These are phyloP conservation scores for Triplophysa yarkandensis DNA, from an alignment of 2,797 vertebrate species.

Conservation along the genomic window DNA sequence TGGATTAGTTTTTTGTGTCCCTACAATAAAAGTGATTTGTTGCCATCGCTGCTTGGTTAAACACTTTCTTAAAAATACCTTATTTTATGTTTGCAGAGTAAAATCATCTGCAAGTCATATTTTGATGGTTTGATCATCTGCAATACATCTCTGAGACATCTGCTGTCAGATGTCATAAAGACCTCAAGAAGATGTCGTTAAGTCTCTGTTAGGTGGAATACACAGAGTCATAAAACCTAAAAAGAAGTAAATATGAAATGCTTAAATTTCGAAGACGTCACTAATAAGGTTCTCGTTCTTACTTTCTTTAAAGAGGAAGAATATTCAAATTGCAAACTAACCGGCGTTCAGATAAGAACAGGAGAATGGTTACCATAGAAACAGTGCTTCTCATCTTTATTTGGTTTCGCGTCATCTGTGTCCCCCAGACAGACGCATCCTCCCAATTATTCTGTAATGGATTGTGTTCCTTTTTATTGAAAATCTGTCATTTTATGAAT, in stretches of 20 bases:
- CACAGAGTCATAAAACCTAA: too few relatives aligned
- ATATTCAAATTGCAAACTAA: neutral
- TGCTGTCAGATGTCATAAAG: too few relatives aligned
- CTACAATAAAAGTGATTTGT: too few relatives aligned
- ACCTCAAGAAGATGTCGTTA: too few relatives aligned
- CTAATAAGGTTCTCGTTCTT: constrained; percentile 17
- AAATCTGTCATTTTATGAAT: neutral
- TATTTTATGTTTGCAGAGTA: too few relatives aligned
- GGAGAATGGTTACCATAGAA: constrained; percentile 58
- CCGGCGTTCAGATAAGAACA: constrained; percentile 30
- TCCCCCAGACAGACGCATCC: constrained; percentile 39
- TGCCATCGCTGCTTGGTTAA: too few relatives aligned
- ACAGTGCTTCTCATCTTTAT: constrained; percentile 45
- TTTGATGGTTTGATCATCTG: too few relatives aligned
- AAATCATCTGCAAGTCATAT: too few relatives aligned
- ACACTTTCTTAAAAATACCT: too few relatives aligned
- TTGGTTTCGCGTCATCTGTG: constrained; percentile 46
- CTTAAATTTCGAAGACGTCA: neutral
- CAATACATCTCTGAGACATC: too few relatives aligned
- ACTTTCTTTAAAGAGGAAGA: constrained; percentile 9
- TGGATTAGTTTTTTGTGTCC: too few relatives aligned
- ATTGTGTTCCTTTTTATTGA: neutral
- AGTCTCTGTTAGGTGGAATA: neutral
- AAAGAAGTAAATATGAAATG: neutral
- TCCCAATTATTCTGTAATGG: neutral